Percentiles rank a stretch among this genome's conserved stretches.
Conservation (phyloP, 2,888 invertebrate species). For the Dryococelus australis region DNA sequence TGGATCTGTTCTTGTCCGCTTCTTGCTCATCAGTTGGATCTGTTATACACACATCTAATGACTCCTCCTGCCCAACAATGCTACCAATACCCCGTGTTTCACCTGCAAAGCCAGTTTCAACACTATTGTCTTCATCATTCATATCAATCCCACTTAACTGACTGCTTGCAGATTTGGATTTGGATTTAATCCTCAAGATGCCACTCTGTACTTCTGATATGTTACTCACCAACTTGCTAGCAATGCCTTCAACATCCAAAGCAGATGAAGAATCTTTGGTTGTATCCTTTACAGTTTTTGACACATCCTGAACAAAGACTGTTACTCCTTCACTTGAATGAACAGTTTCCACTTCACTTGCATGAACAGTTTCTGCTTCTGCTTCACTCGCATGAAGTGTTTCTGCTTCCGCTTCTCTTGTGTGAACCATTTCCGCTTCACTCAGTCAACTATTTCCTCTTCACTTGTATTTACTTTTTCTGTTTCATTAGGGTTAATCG, state of each 20-base stretch:
- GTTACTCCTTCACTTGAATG: not conserved
- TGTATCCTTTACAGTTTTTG: not conserved
- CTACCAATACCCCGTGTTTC: not conserved
- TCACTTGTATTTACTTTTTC: not conserved
- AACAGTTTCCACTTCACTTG: not conserved
- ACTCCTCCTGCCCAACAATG: not conserved
- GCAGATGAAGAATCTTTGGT: not conserved
- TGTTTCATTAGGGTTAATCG: too few relatives aligned
- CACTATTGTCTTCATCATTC: not conserved
- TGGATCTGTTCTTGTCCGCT: not conserved
- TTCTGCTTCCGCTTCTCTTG: not conserved
- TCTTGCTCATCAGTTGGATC: not conserved
- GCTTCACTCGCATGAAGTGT: not conserved
- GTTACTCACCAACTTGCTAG: not conserved
- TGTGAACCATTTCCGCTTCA: not conserved
- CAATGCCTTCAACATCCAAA: not conserved
- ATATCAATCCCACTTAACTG: not conserved
- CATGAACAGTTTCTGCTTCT: too few relatives aligned
- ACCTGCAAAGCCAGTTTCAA: not conserved
- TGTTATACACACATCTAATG: too few relatives aligned
- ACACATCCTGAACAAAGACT: not conserved
- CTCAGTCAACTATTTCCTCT: not conserved
- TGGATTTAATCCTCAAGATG: not conserved
- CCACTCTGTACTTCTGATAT: not conserved
- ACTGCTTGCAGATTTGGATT: not conserved